These are phyloP conservation scores for Drosophila subpulchrella DNA, from an alignment of 1,140 invertebrate genomes.

Conservation along the genomic window DNA sequence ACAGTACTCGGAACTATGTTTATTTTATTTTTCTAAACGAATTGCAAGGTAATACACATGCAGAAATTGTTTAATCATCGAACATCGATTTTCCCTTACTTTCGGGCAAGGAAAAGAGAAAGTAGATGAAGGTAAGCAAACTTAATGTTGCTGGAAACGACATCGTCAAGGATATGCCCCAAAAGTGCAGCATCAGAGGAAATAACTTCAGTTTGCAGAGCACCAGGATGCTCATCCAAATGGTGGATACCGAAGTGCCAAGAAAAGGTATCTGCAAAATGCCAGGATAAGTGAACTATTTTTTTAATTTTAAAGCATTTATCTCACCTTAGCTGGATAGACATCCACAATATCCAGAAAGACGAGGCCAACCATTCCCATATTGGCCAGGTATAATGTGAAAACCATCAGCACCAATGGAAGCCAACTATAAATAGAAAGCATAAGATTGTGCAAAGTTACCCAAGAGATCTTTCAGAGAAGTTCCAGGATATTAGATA, in stretches of 20 bases:
- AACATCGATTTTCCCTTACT: constrained; percentile 87
- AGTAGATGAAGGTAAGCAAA: constrained; percentile 68
- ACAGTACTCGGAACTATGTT: too few relatives aligned
- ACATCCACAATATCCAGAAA: constrained; percentile 74
- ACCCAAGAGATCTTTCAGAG: constrained; percentile 32
- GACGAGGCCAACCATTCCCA: constrained; percentile 73
- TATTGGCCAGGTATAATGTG: constrained; percentile 61
- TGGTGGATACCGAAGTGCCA: constrained; percentile 62
- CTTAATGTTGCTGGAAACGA: constrained; percentile 57
- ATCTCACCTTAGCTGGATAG: constrained; percentile 69
- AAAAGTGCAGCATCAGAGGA: constrained; percentile 54
- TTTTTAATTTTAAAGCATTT: too few relatives aligned
- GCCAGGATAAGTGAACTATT: background rate
- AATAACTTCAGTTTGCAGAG: constrained; percentile 63
- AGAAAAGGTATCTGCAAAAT: constrained; percentile 60
- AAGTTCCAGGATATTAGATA: too few relatives aligned
- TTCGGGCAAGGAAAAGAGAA: constrained; percentile 87
- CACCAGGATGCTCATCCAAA: constrained; percentile 57
- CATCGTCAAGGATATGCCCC: constrained; percentile 62
- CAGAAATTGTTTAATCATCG: constrained; percentile 26
- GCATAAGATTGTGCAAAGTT: constrained; percentile 44
- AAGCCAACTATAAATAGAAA: constrained; percentile 67
- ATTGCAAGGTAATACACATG: too few relatives aligned
- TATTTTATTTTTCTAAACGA: too few relatives aligned
- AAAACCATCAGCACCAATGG: constrained; percentile 67